These are phyloP conservation scores for Aphaenogaster ashmeadi DNA, from an alignment of 1,140 invertebrate genomes.

Conservation along the genomic window DNA sequence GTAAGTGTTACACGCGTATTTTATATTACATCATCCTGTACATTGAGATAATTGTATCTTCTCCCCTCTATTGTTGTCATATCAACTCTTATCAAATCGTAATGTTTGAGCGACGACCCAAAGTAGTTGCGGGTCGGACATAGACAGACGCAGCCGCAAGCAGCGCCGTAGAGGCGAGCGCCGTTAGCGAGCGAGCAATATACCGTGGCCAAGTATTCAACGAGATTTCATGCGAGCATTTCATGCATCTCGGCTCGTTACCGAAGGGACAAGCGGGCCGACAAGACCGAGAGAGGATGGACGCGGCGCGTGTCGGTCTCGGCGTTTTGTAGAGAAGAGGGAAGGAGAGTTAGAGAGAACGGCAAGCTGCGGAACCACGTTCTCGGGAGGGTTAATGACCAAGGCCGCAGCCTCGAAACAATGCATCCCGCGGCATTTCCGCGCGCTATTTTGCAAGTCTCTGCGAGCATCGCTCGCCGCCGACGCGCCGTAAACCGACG, in stretches of 20 bases:
- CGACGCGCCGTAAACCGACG: constrained; percentile 47
- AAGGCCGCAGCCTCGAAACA: constrained; percentile 70
- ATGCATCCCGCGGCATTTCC: constrained; percentile 66
- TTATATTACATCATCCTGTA: not conserved
- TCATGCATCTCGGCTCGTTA: constrained; percentile 57
- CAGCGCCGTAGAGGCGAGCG: constrained; percentile 1
- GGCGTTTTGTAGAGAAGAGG: constrained; percentile 30
- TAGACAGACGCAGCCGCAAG: constrained; percentile 19
- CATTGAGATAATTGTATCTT: constrained; percentile 5
- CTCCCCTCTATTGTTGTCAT: not conserved
- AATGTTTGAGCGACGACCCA: constrained; percentile 19
- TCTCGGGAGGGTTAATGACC: constrained; percentile 72
- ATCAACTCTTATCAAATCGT: constrained; percentile 24
- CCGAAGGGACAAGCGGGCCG: constrained; percentile 52
- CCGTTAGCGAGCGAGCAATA: constrained; percentile 22
- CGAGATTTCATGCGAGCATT: constrained; percentile 63
- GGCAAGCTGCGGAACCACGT: not conserved
- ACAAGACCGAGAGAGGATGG: constrained; percentile 40
- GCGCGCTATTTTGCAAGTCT: constrained; percentile 66
- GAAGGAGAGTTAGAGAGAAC: constrained; percentile 12
- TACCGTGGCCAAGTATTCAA: constrained; percentile 60
- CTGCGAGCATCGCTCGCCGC: constrained; percentile 7
- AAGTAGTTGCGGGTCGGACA: constrained; percentile 47
- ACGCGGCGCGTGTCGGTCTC: constrained; percentile 31
- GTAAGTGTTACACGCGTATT: not conserved